These are phyloP conservation scores for Penaeus japonicus DNA, from an alignment of 1,140 invertebrate genomes.

Conservation along the genomic window DNA sequence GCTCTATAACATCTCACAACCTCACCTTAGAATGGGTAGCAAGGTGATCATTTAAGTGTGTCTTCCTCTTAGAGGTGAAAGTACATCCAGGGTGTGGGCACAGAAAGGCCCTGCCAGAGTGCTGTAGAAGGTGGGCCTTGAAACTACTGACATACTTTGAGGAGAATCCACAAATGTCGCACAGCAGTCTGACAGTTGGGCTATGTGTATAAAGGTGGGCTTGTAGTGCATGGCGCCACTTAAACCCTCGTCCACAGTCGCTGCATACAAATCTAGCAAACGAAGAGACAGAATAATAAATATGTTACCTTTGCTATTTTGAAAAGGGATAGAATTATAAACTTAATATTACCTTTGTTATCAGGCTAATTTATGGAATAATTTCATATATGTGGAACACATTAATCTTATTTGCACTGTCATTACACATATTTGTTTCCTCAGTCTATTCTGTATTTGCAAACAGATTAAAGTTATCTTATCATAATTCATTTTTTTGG, in stretches of 20 bases:
- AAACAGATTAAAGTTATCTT: too few relatives aligned
- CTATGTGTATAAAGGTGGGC: constrained; percentile 70
- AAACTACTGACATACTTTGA: constrained; percentile 71
- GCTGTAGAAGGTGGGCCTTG: constrained; percentile 69
- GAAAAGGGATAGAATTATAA: neutral
- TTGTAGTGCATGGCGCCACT: constrained; percentile 72
- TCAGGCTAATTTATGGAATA: too few relatives aligned
- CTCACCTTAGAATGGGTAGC: constrained; percentile 70
- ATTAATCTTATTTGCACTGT: too few relatives aligned
- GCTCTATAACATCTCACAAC: neutral
- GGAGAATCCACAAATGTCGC: constrained; percentile 71
- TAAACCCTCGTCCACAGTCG: constrained; percentile 71
- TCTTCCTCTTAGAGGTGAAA: constrained; percentile 67
- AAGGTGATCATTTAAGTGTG: constrained; percentile 67
- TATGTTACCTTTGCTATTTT: too few relatives aligned
- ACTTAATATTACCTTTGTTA: too few relatives aligned
- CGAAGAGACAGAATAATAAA: neutral
- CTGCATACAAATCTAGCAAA: constrained; percentile 64
- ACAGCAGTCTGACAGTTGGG: constrained; percentile 69
- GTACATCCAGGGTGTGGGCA: constrained; percentile 67
- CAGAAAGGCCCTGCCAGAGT: constrained; percentile 69
- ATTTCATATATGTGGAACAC: too few relatives aligned
- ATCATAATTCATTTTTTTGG: too few relatives aligned
- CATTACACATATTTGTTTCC: too few relatives aligned
- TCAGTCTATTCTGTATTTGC: too few relatives aligned